Conservation (phyloP, 2,113 vertebrate species). For the Pogona vitticeps region DNA sequence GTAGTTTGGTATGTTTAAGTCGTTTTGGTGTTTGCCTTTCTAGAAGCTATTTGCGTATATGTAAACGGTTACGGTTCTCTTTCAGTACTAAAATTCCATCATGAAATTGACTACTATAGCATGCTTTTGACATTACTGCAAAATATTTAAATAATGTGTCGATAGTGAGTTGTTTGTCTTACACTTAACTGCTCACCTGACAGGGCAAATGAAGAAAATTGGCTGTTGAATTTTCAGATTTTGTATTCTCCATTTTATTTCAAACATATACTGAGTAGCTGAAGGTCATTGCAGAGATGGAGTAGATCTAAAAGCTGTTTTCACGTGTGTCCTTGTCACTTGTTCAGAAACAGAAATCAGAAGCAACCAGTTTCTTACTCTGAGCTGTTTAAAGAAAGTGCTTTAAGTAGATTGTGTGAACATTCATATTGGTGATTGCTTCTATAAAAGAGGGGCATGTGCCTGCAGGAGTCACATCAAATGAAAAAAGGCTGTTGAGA, state of each 20-base stretch:
- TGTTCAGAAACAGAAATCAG: slow-evolving; percentile 48
- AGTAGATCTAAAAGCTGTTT: slow-evolving; percentile 54
- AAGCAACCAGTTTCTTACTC: slow-evolving; percentile 45
- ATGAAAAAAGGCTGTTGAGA: slow-evolving; percentile 17
- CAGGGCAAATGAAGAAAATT: slow-evolving; percentile 58
- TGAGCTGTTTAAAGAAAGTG: slow-evolving; percentile 45
- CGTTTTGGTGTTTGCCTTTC: slow-evolving; percentile 62
- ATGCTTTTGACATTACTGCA: slow-evolving; percentile 35
- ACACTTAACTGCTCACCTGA: slow-evolving; percentile 81
- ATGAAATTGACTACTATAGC: slow-evolving; percentile 55
- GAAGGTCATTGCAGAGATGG: slow-evolving; percentile 75
- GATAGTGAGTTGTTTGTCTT: slow-evolving; percentile 38
- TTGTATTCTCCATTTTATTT: slow-evolving; percentile 48
- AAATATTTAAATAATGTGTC: slow-evolving; percentile 40
- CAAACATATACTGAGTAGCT: slow-evolving; percentile 64
- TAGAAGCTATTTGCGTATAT: slow-evolving; percentile 52
- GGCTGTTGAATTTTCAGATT: slow-evolving; percentile 50
- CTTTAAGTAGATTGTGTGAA: slow-evolving; percentile 67
- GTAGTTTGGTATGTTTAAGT: slow-evolving; percentile 47
- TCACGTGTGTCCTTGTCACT: slow-evolving; percentile 51
- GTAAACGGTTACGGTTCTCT: slow-evolving; percentile 49
- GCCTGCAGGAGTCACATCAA: slow-evolving; percentile 58
- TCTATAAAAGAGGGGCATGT: slow-evolving; percentile 53
- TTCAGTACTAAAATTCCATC: slow-evolving; percentile 47
- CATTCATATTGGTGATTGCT: slow-evolving; percentile 38